Conservation (phyloP, 2,113 vertebrate genomes). For the Crocuta crocuta region DNA sequence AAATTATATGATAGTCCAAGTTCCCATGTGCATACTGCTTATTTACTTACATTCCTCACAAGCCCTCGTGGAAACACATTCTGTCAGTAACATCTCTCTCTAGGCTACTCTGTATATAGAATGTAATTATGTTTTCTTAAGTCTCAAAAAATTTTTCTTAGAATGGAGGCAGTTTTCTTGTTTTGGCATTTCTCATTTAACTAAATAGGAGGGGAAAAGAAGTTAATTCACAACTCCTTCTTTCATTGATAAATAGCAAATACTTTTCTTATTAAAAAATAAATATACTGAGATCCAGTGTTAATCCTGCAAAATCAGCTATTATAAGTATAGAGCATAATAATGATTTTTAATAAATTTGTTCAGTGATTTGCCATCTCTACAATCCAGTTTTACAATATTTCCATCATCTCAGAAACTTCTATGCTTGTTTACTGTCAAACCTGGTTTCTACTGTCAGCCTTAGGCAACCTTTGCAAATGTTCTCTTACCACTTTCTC, state of each 20-base stretch:
- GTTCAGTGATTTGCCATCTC: neutral
- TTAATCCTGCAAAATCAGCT: conserved; percentile 1
- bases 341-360: conserved; percentile 7
- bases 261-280: neutral
- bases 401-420: neutral
- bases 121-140: neutral
- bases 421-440: neutral
- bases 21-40: neutral
- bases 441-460: neutral
- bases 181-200: neutral
- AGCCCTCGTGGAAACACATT: neutral
- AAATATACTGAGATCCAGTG: neutral
- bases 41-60: neutral
- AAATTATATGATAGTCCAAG: neutral
- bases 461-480: neutral
- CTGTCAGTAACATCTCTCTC: neutral
- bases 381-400: neutral
- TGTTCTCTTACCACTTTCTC: neutral
- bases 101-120: neutral
- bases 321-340: neutral
- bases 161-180: neutral
- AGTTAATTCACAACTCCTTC: neutral
- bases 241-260: conserved; percentile 22
- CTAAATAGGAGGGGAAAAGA: neutral
- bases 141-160: neutral